Base-by-base conservation (phyloP, 1,140 invertebrate genomes). In the Acromyrmex heyeri region DNA sequence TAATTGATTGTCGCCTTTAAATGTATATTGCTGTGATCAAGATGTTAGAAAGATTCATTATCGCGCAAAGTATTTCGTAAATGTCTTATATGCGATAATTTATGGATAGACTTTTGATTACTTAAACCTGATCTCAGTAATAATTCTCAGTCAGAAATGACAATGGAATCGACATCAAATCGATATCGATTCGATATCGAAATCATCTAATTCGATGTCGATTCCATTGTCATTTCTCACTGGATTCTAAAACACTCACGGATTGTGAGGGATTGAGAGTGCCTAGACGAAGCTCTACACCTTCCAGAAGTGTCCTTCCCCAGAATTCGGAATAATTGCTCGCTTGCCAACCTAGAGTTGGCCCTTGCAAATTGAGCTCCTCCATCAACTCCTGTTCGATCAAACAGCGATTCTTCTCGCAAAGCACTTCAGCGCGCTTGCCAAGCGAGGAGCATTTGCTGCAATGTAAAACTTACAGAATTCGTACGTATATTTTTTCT, bases 261-360 rank as follows among this genome's bases (percentile, higher is more conserved):
- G 95, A 91, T 95, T 94, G 88, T 82, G 96, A 95, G 85, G 97
- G 95, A 93, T 96, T 95, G 59, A 96, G 93, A 55, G 97, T 97
- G 92, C 98, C 98, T 34, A 98, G 95, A 88, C 97, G 97, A 83
- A 97, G 96, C 65, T 96, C 94, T 10, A 99, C 95, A 3, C 98
- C 99, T 14, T 99, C 98, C 5, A 96, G 95, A 4, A 99, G 96
- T 24, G 97, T 98, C 92, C 96, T 96, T 0, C 98, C 98, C 97
- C 97, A 98, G 94, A 99, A 98, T 87, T 97, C 94, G 0, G 97
- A 96, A 91, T 99, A 98, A 95, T 99, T 99, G 16, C 95, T 93
- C 0, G 98, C 98, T 34, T 94, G 95, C 99, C 99, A 99, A 18
- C 96, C 95, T 0, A 95, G 88, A 2, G 91, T 87, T 6, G 93